Conservation (phyloP, 1,140 invertebrate genomes). For the Trichomalopsis sarcophagae region DNA sequence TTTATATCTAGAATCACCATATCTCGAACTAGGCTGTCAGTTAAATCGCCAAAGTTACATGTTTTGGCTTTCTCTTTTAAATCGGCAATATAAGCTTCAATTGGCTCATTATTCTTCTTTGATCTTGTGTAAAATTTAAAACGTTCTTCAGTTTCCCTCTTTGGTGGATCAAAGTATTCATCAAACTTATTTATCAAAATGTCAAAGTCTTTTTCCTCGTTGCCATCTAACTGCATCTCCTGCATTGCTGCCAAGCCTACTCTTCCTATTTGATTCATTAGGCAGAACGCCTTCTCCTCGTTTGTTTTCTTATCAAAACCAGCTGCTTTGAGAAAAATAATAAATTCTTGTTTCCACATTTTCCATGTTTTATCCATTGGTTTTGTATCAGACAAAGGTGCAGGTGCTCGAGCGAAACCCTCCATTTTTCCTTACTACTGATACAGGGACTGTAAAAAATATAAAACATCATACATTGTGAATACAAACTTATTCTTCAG, state of each 20-base stretch:
- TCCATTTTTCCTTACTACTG: constrained; percentile 51
- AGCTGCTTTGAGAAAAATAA: constrained; percentile 53
- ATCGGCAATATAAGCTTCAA: constrained; percentile 53
- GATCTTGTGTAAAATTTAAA: constrained; percentile 54
- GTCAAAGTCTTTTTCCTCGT: constrained; percentile 42
- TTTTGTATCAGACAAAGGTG: constrained; percentile 37
- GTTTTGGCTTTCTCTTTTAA: constrained; percentile 57
- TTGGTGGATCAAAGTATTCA: constrained; percentile 45
- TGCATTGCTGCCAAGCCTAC: constrained; percentile 51
- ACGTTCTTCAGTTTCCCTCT: constrained; percentile 54
- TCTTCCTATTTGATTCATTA: constrained; percentile 55
- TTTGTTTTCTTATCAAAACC: constrained; percentile 32
- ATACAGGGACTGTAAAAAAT: no score
- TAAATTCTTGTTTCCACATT: constrained; percentile 55
- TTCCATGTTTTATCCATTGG: constrained; percentile 56
- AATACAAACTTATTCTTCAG: no score
- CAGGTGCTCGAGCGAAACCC: constrained; percentile 30
- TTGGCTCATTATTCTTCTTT: constrained; percentile 44
- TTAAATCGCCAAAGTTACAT: constrained; percentile 57
- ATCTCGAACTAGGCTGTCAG: constrained; percentile 57
- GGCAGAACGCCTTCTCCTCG: constrained; percentile 47
- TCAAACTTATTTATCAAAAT: constrained; percentile 55
- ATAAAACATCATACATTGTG: no score
- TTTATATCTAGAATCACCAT: constrained; percentile 53
- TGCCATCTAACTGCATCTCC: constrained; percentile 40